A percentile compares a stretch with the other conserved stretches of the same genome.
Evolutionary conservation across 2,113 vertebrate genomes (phyloP).

Genomic region (Pristiophorus japonicus): DNA sequence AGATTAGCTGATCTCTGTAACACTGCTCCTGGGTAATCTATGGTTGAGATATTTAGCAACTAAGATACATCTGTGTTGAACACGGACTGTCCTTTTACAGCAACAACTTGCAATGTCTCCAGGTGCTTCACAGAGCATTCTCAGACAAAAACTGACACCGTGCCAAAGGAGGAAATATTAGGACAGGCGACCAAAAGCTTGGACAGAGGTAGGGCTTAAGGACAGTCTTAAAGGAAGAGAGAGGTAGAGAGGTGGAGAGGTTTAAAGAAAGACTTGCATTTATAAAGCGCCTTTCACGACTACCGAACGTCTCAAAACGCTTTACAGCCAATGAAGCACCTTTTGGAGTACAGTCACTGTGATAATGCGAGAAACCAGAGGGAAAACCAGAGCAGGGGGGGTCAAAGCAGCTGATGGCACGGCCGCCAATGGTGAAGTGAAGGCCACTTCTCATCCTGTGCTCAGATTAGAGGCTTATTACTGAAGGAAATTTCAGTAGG

Average conservation of each 20-base stretch:
- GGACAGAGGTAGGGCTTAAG: neutral
- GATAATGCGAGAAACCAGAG: no score
- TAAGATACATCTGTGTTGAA: neutral
- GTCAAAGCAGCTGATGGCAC: no score
- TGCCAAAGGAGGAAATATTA: neutral
- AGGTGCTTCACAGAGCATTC: neutral
- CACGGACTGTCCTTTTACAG: neutral
- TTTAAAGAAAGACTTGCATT: no score
- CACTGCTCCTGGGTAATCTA: neutral
- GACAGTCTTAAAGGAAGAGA: neutral
- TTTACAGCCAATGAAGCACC: no score
- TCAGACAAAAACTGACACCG: neutral
- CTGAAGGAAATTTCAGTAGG: neutral
- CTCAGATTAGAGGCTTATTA: neutral
- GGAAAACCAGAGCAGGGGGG: no score
- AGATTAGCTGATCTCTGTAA: no score
- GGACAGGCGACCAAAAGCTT: neutral
- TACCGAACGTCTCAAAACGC: no score
- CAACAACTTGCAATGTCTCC: neutral
- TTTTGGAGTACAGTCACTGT: no score
- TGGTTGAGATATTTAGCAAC: neutral
- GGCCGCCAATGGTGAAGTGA: neutral
- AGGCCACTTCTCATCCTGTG: no score
- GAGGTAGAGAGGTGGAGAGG: no score
- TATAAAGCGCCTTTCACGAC: no score